These are phyloP conservation scores for Discoglossus pictus DNA, from an alignment of 2,797 vertebrate species.

Conservation along the genomic window DNA sequence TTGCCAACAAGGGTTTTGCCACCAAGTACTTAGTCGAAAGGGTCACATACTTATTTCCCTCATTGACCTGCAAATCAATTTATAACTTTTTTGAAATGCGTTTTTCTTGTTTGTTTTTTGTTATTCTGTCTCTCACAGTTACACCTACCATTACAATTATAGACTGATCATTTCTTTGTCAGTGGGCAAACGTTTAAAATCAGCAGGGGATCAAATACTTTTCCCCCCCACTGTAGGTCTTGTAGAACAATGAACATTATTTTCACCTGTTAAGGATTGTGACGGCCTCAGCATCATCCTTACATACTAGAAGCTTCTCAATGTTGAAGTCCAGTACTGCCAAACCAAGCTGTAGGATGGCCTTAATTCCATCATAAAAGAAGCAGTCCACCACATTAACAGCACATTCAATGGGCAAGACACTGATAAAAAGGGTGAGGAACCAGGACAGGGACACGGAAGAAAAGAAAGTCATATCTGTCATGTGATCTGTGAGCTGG, in stretches of 20 bases:
- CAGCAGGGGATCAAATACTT: too few relatives aligned
- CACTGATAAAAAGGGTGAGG: slow-evolving; percentile 96
- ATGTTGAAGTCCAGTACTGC: slow-evolving; percentile 92
- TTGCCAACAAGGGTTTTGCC: too few relatives aligned
- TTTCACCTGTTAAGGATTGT: slow-evolving; percentile 91
- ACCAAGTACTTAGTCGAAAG: too few relatives aligned
- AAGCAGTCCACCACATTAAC: slow-evolving; percentile 97
- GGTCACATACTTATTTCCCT: too few relatives aligned
- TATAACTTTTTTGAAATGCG: too few relatives aligned
- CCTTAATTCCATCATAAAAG: slow-evolving; percentile 95
- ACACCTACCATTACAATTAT: too few relatives aligned
- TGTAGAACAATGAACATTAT: too few relatives aligned
- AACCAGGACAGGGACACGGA: slow-evolving; percentile 97
- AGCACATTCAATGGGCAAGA: slow-evolving; percentile 93
- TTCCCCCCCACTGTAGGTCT: too few relatives aligned
- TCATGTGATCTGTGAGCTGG: slow-evolving; percentile 93
- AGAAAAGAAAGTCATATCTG: slow-evolving; percentile 94
- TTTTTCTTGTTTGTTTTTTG: too few relatives aligned
- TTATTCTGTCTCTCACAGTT: too few relatives aligned
- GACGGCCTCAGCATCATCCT: slow-evolving; percentile 93
- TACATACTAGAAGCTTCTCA: slow-evolving; percentile 86
- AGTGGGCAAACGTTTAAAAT: background rate
- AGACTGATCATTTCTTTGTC: too few relatives aligned
- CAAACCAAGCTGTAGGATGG: slow-evolving; percentile 90
- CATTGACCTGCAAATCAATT: too few relatives aligned